Evolutionary conservation across 2,888 invertebrate species (phyloP), one percentile per base, ranked within the genome.

Genomic region (Hyles lineata): DNA sequence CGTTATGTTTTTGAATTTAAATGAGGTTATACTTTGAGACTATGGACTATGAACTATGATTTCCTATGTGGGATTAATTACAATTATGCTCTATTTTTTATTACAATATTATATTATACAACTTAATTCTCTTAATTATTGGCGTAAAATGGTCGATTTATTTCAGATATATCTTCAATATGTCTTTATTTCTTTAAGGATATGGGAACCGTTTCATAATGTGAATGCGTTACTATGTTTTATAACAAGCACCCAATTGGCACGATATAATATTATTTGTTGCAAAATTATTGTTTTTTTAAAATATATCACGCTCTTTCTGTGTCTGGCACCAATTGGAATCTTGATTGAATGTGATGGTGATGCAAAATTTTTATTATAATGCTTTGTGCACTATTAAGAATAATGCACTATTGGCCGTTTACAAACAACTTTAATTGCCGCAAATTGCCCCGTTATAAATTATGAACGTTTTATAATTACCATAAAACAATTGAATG

Each of bases 291-390:
- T 17, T 60, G 75, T 70, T 70, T 70, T 55, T 70, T 80, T 74
- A 32, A 25, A 55, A 11, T 29, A 61, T 25, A 25, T 70, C 55
- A 70, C 58, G 32, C 29, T 70, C 70, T 55, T 55, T 55, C 58
- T 70, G 11, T 70, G 32, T 60, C 32, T 60, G 19, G 43, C 55
- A 70, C 70, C 32, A 23, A 11, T 55, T 70, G 52, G 32, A 55
- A 55, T 70, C 17, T 76, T 76, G n/a, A 6, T 29, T 9, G 35
- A 67, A 23, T 50, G 67, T 50, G 23, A 50, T 67, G 58, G n/a
- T n/a, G n/a, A n/a, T 55, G 29, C 69, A 72, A 61, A 75, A 74
- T 77, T 73, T 55, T 55, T 70, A 69, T 74, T 52, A 58, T 71
- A 55, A 21, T 75, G 71, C 70, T 70, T 73, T 17, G 19, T 43